Evolutionary conservation across 1,140 invertebrate species (phyloP).

Genomic region (Macrobrachium rosenbergii): DNA sequence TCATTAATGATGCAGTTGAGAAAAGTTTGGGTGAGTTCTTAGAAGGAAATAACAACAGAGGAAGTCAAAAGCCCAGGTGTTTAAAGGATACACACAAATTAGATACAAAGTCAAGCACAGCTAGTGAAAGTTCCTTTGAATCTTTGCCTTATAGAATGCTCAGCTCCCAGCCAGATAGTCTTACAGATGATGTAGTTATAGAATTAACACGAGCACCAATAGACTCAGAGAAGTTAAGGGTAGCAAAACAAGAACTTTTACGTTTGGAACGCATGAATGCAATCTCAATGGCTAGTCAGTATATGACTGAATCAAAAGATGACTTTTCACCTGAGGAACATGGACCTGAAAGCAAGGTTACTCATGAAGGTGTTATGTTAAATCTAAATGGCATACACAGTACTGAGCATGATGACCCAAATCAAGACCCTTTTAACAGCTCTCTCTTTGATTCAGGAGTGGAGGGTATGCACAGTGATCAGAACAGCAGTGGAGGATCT

Average conservation of each 20-base stretch:
- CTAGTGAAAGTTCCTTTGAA: constrained; percentile 60
- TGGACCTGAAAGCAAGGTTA: neutral
- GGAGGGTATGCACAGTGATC: constrained; percentile 8
- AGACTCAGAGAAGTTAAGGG: constrained; percentile 32
- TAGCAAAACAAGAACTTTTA: constrained; percentile 42
- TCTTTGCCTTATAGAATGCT: constrained; percentile 53
- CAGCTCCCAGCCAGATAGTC: constrained; percentile 48
- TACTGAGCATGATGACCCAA: neutral
- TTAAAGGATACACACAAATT: constrained; percentile 49
- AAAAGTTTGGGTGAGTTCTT: neutral
- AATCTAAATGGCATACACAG: neutral
- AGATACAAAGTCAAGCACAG: constrained; percentile 53
- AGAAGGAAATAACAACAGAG: constrained; percentile 5
- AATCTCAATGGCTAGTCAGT: constrained; percentile 33
- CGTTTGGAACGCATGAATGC: constrained; percentile 49
- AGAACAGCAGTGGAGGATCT: neutral
- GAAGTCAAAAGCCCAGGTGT: constrained; percentile 32
- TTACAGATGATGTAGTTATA: constrained; percentile 48
- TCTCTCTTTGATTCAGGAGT: constrained; percentile 52
- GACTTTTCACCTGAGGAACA: constrained; percentile 25
- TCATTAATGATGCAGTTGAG: too few species aligned
- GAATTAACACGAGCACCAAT: constrained; percentile 41
- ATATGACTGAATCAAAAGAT: constrained; percentile 29
- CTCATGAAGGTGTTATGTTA: neutral
- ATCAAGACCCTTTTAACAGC: neutral